Percentiles rank a stretch among this genome's conserved stretches.
phyloP scores from a whole-genome alignment of 2,797 vertebrate genomes.

The Acomys russatus region DNA sequence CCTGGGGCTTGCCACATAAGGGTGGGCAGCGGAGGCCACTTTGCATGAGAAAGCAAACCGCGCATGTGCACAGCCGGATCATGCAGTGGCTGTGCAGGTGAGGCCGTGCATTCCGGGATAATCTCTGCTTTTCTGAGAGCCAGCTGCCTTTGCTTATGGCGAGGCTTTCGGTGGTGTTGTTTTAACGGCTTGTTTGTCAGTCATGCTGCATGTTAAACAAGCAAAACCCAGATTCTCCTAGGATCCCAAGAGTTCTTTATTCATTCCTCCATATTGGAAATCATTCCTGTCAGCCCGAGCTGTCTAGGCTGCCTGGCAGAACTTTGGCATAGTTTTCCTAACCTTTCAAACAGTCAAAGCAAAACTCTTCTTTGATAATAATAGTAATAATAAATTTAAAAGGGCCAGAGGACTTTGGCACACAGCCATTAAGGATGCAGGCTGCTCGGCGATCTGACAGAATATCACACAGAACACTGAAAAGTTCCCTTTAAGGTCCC shows the following conservation, averaged over 20 bases:
- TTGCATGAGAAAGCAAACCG: background rate
- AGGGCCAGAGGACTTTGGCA: conserved; percentile 87
- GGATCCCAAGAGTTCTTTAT: conserved; percentile 77
- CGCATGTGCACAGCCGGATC: rapidly evolving
- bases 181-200: conserved; percentile 74
- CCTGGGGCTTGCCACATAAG: background rate
- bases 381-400: conserved; percentile 71
- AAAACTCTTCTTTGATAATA: conserved; percentile 87
- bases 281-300: conserved; percentile 83
- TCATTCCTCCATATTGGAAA: conserved; percentile 83
- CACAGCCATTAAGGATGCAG: conserved; percentile 90
- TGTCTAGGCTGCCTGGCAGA: conserved; percentile 85
- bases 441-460: conserved; percentile 81
- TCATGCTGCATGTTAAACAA: conserved; percentile 72
- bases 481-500: conserved; percentile 88
- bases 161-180: conserved; percentile 60
- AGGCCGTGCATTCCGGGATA: background rate
- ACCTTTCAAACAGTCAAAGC: conserved; percentile 89
- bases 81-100: background rate
- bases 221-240: conserved; percentile 77
- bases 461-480: conserved; percentile 85
- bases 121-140: conserved; percentile 38
- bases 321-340: conserved; percentile 89
- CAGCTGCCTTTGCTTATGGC: conserved; percentile 46
- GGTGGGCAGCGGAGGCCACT: background rate